Base-by-base conservation (phyloP, 64 coral and sea anemone genomes). In the Pocillopora damicornis region DNA sequence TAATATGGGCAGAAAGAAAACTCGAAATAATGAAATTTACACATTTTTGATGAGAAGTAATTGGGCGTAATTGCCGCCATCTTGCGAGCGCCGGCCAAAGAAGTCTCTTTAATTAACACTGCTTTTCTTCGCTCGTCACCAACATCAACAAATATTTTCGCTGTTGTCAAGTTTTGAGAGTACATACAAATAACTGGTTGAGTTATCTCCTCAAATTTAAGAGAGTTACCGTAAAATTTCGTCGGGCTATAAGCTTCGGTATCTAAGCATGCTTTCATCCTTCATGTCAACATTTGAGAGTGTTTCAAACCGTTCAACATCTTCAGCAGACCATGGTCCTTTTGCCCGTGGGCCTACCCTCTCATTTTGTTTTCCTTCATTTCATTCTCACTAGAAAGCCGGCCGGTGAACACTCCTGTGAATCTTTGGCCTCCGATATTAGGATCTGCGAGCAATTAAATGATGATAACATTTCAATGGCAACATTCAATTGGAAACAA, bases 1-100 rank as follows among this genome's bases (percentile, higher is more conserved):
- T 71, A 84, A 77, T 23, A 34, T 23, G 71, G 11, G 35, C 7
- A 90, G 56, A 84, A 85, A 60, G 90, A 92, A 87, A 97, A 93
- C 77, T 90, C 71, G 77, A 81, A 86, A 87, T 97, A 97, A 97
- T 97, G 94, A 97, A 97, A 97, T 97, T 97, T 93, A 97, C 94
- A 97, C 94, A 97, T 90, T 88, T 87, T 91, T 97, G 83, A 97
- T 97, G 78, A 89, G 56, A 82, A 87, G 80, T 97, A 97, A 97
- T 97, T 97, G 94, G 78, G 83, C 83, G 79, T 97, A 97, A 97
- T 97, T 97, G 94, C 88, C 94, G 94, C 88, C 72, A 90, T 89
- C 88, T 97, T 97, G 86, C 80, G 77, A 84, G 91, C 87, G 94
- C 93, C 94, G 91, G 76, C 75, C 63, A 15, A 77, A 93, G 87